Evolutionary conservation across 2,888 invertebrate species (phyloP), one percentile per base, ranked within the genome.

Genomic region (Pheosia tremula): DNA sequence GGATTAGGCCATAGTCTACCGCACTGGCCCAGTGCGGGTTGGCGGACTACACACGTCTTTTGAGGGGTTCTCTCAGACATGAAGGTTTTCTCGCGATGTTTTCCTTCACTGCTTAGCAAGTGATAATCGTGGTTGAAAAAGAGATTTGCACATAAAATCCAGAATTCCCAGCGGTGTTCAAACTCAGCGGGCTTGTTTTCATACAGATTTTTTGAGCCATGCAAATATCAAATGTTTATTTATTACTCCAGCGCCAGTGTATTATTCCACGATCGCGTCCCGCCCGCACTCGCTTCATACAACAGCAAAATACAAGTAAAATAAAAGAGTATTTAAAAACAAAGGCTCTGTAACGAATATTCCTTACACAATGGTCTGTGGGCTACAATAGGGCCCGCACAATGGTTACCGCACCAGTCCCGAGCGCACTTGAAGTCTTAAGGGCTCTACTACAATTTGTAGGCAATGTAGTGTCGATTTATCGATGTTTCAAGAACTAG

Each of bases 321-420:
- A 74, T 67, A 67, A 78, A 78, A 77, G 64, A 70, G 71, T 72
- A 74, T 77, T 59, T 72, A 75, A 75, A 78, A 78, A 78, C 79
- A 78, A 78, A 72, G 69, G 72, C 49, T 37, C 55, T 59, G 74
- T 79, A 78, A 78, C 78, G 78, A 77, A 78, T 61, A 43, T 10
- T 24, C 67, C 59, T 71, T 65, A 64, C 64, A 77, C 77, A 77
- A 75, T 74, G 69, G 65, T 11, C 62, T 58, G 24, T 39, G 39
- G 49, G 13, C n/a, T 57, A 73, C 69, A 75, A 74, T 69, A 50
- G 67, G 36, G 7, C 59, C 60, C 59, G 56, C 57, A 71, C 66
- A 71, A 75, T 68, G 61, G 71, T 37, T 50, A 36, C 24, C 10
- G 45, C 24, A 41, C 13, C 5, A 24, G 45, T 45, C 11, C 56